Evolutionary conservation across 2,888 invertebrate genomes (phyloP).

Genomic region (Stenodema calcarata): DNA sequence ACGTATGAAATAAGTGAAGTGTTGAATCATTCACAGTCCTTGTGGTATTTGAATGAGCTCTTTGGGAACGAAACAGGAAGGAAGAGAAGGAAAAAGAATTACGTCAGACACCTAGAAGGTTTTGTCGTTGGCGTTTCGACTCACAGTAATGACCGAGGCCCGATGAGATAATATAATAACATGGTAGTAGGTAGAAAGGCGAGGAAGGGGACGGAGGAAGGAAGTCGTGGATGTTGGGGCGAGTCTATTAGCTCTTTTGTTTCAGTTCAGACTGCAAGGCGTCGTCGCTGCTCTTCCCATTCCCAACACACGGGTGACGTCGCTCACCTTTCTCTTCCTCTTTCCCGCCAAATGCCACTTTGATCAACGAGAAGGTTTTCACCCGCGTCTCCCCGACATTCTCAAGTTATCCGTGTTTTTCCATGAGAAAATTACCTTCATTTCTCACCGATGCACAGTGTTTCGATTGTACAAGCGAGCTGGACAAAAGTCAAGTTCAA

Average conservation of each 20-base stretch:
- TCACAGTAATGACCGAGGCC: not conserved
- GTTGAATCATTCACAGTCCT: no score
- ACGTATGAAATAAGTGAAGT: no score
- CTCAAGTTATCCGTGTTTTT: not conserved
- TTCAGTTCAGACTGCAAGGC: not conserved
- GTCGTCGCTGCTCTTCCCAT: not conserved
- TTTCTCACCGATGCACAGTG: no score
- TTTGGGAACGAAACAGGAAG: not conserved
- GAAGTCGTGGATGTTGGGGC: not conserved
- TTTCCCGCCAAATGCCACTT: not conserved
- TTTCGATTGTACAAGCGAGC: no score
- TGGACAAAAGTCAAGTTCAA: no score
- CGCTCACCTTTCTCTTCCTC: not conserved
- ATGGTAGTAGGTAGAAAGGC: not conserved
- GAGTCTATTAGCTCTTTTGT: not conserved
- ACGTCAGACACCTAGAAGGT: not conserved
- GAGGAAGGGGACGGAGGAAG: not conserved
- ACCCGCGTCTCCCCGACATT: not conserved
- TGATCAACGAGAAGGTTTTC: not conserved
- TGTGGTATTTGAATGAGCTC: not conserved
- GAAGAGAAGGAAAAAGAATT: not conserved
- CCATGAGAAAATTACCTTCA: not conserved
- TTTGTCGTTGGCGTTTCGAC: not conserved
- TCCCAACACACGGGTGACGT: not conserved
- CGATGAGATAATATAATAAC: slow-evolving; percentile 1